Base-by-base conservation (phyloP, 2,113 vertebrate species). In the Pluvialis apricaria region DNA sequence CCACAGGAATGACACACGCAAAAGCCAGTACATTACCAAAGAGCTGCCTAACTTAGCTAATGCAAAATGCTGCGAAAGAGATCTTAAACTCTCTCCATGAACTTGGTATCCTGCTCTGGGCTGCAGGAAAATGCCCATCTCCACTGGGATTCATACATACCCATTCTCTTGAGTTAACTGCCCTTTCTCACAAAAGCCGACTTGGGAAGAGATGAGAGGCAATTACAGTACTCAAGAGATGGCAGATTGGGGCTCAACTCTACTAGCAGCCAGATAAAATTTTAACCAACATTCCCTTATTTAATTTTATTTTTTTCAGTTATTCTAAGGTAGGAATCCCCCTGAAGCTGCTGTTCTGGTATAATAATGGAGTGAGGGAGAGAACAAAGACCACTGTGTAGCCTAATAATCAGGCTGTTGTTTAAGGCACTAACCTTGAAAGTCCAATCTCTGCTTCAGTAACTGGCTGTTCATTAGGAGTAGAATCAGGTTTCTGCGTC, bases 1-100 rank as follows among this genome's bases (percentile, higher is more conserved):
- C 87, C 93, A 72, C 87, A 93, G 68, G 75, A 97, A 92, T 86
- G 78, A 90, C 75, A 94, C 78, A 83, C 93, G 88, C 93, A 95
- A 88, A 96, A 94, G 40, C 66, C 85, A 94, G 40, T 58, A 73
- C 34, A 45, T 85, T 77, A 91, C 49, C 75, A 80, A 49, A 90
- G 54, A 88, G 75, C 66, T 85, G 73, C 31, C n/a, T 60, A 72
- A 38, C 11, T 69, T 69, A 36, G n/a, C 75, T 62, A 38, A 82
- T 72, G 45, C 6, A 2, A 82, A 93, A 90, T 61, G 26, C 22
- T 26, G 65, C 89, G 28, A 47, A 61, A 79, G 66, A 69, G 28
- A 64, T 61, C 42, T 57, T 61, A 52, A 78, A 71, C 60, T 84
- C 44, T 61, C 12, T 54, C 54, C 26, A 47, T n/a, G 58, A 79